Percentiles rank a stretch among this genome's conserved stretches.
These are phyloP conservation scores for Altica lythri DNA, from an alignment of 2,888 invertebrate genomes.

Conservation along the genomic window DNA sequence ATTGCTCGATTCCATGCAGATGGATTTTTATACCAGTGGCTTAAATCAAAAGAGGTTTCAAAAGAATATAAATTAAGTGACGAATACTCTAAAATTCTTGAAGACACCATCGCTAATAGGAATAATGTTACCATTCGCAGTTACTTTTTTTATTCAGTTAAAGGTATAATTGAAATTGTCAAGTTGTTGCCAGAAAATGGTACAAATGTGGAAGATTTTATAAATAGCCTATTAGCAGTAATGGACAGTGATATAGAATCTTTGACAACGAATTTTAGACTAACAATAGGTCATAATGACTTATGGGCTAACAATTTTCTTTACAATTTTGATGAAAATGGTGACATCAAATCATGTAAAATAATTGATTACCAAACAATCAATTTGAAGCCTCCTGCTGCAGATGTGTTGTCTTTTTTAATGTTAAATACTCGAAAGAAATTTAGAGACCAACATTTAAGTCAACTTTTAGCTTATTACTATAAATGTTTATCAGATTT, in stretches of 20 bases:
- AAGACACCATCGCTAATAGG: slow-evolving; percentile 35
- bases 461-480: slow-evolving; percentile 45
- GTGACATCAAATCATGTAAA: slow-evolving; percentile 35
- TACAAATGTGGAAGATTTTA: slow-evolving; percentile 35
- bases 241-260: slow-evolving; percentile 10
- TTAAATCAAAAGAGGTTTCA: slow-evolving; percentile 37
- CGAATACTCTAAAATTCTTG: slow-evolving; percentile 38
- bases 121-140: slow-evolving; percentile 33
- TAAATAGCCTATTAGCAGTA: slow-evolving; percentile 28
- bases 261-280: slow-evolving; percentile 25
- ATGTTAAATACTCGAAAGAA: slow-evolving; percentile 44
- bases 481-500: slow-evolving; percentile 39
- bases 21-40: slow-evolving; percentile 60
- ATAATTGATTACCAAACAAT: slow-evolving; percentile 50
- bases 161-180: slow-evolving; percentile 41
- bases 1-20: slow-evolving; percentile 61
- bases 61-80: slow-evolving; percentile 37
- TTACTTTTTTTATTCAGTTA: slow-evolving; percentile 38
- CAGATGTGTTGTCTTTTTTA: slow-evolving; percentile 47
- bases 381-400: slow-evolving; percentile 44
- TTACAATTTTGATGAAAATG: slow-evolving; percentile 37
- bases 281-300: slow-evolving; percentile 47
- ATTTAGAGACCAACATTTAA: slow-evolving; percentile 41
- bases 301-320: slow-evolving; percentile 51
- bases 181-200: slow-evolving; percentile 39